phyloP scores from a whole-genome alignment of 2,797 vertebrate genomes.

The Acridotheres tristis region DNA sequence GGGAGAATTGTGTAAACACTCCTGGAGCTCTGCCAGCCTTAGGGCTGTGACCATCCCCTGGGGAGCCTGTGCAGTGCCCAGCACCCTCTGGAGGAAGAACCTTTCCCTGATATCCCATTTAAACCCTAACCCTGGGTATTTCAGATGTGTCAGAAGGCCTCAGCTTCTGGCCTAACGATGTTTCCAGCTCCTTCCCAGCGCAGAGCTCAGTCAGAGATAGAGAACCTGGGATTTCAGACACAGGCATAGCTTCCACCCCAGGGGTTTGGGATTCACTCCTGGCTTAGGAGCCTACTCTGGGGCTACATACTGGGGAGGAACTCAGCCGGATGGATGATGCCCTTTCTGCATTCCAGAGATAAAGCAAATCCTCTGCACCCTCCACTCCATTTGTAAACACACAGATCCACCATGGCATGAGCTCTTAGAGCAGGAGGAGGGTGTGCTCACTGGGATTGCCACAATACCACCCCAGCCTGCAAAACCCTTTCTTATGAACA shows the following conservation, averaged over 20 bases:
- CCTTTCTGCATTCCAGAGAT: background rate
- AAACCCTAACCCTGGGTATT: background rate
- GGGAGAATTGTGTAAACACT: rapidly evolving
- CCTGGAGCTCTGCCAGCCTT: background rate
- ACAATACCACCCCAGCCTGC: background rate
- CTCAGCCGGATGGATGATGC: background rate
- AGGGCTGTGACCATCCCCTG: background rate
- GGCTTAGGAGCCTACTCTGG: background rate
- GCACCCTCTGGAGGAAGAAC: background rate
- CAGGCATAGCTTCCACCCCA: background rate
- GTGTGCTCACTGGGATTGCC: background rate
- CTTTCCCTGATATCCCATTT: background rate
- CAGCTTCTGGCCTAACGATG: background rate
- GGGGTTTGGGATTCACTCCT: background rate
- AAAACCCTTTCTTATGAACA: background rate
- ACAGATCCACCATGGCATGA: background rate
- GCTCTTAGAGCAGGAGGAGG: background rate
- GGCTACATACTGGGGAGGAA: background rate
- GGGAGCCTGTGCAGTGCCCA: background rate
- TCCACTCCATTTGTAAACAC: background rate
- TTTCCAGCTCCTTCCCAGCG: background rate
- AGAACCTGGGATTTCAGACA: background rate
- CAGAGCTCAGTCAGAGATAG: background rate
- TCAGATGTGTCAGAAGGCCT: background rate
- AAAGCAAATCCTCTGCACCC: background rate